Base-by-base conservation (phyloP, 2,797 vertebrate species). In the Muraenolepis orangiensis region DNA sequence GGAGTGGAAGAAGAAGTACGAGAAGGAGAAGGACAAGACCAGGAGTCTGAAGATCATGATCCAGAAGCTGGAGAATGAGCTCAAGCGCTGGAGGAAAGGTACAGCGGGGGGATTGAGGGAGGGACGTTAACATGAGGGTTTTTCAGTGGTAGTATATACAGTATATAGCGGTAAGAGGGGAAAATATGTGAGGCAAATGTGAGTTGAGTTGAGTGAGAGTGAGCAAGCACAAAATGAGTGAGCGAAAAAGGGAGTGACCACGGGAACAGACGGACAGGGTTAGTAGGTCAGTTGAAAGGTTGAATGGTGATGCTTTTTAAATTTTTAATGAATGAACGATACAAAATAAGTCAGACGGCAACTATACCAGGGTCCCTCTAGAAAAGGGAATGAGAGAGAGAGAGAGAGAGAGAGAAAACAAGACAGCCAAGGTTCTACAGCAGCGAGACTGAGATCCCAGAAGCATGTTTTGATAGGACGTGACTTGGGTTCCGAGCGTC, bases 1-100 rank as follows among this genome's bases (percentile, higher is more conserved):
- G 82, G 97, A 98, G 88, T 99, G 97, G 97, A 98, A 97, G 90
- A 97, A 97, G 84, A 99, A 99, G 78, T 99, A 96, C 0, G 97
- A 99, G 86, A 98, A 97, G 82, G 96, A 98, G 86, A 99, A 98
- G 36, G 93, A 93, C 69, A 94, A 90, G 81, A 92, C 66, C 75
- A 73, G 86, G 46, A 82, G 79, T 68, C 83, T 93, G 69, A 92
- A 79, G 31, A 5, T 90, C 31, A 46, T 81, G 6, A 87, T 93
- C 42, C 93, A 93, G 76, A 90, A 89, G 10, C 82, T 92, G 64
- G 91, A 94, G 85, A 91, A 81, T 0, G 92, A 94, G 76, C 80
- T 92, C n/a, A 92, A 89, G 40, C 91, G 91, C 69, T 92, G 91
- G 92, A 90, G 91, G 78, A 94, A 88, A 92, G 92, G 92, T 91